Base-by-base conservation (phyloP, 37 sponge, comb jelly and placozoan genomes). In the Beroe ovata region DNA sequence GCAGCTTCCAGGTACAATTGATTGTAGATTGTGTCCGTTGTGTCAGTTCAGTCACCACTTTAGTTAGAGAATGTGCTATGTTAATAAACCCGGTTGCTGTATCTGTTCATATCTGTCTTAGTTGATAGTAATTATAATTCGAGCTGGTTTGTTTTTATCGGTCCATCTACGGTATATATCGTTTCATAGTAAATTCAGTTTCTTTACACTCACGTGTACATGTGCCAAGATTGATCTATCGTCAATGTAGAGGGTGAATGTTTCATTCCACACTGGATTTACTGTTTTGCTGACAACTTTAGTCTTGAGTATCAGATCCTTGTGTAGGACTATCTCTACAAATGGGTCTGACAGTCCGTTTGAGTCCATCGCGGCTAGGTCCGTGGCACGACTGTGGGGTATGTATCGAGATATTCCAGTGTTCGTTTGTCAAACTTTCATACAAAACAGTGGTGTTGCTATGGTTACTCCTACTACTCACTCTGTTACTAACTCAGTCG, bases 261-360 rank as follows among this genome's bases (percentile, higher is more conserved):
- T 77, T 40, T 77, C 84, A 40, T 77, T 77, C 84, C 84, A 77
- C 26, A 77, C 54, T 4, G 84, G 84, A 36, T 77, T 77, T n/a
- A 77, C 26, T 1, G 84, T 25, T 29, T 77, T 77, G 54, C 25
- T 77, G 4, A 77, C 41, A 8, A 23, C 28, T 23, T 77, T 77
- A 25, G 47, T 77, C 28, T 77, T 77, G 26, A 77, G 54, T 41
- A 42, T 28, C 35, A 77, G 28, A 29, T 77, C 84, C 47, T 42
- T 39, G 47, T 77, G 84, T 4, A 77, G 26, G 54, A 42, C 54
- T 42, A 77, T 3, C 84, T 77, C 84, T 2, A 39, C 42, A 42
- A 42, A 77, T 16, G 84, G 84, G 84, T 77, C 84, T 1, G 84
- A 77, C 29, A 77, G 42, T 16, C 84, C 84, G 21, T 77, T 77